phyloP scores from a whole-genome alignment of 2,888 invertebrate genomes.

The Metallyticus violacea region DNA sequence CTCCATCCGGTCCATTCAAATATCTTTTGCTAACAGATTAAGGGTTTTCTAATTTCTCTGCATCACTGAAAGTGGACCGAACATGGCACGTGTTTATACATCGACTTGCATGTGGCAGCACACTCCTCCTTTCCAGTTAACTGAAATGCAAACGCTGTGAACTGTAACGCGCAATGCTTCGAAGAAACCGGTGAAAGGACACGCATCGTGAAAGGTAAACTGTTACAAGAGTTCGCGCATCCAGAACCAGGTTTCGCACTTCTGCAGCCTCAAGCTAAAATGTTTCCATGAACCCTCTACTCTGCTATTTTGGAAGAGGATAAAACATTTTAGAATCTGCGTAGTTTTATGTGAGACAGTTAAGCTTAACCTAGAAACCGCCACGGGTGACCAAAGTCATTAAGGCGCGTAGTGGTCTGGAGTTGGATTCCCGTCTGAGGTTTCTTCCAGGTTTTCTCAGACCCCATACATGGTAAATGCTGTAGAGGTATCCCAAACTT shows the following conservation, averaged over 20 bases:
- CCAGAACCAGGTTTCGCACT: background rate
- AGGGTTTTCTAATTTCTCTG: background rate
- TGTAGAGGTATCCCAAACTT: too few species aligned
- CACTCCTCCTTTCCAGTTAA: background rate
- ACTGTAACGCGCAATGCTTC: background rate
- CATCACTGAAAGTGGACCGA: background rate
- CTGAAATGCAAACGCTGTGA: background rate
- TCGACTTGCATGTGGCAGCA: background rate
- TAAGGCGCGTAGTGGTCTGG: too few species aligned
- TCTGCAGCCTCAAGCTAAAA: background rate
- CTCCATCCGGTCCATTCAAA: background rate
- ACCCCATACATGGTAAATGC: too few species aligned
- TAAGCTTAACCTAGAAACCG: too few species aligned
- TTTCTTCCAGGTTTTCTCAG: too few species aligned
- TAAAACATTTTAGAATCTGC: too few species aligned
- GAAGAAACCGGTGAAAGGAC: background rate
- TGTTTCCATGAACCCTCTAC: too few species aligned
- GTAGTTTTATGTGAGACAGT: too few species aligned
- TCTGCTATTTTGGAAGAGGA: too few species aligned
- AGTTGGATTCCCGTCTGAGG: too few species aligned
- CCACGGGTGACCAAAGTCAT: too few species aligned
- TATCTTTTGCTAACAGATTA: background rate
- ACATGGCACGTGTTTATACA: background rate
- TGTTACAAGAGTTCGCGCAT: background rate
- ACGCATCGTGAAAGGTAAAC: background rate